These are phyloP conservation scores for Apostichopus leukothele DNA, from an alignment of 53 echinoderm and acorn worm genomes.

Conservation along the genomic window DNA sequence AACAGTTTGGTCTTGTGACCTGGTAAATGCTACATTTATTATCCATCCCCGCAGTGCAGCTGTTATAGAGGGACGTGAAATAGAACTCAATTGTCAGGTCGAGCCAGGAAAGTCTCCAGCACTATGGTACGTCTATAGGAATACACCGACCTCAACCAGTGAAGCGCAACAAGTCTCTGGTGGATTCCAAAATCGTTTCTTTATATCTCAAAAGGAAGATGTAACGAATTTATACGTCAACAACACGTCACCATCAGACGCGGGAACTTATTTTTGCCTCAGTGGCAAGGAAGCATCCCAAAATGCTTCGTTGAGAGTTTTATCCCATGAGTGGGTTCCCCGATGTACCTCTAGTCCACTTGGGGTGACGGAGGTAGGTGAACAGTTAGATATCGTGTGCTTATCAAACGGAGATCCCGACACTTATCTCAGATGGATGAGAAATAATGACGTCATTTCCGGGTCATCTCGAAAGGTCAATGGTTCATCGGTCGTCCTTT, in stretches of 20 bases:
- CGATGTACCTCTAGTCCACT: conserved; percentile 36
- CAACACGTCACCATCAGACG: conserved; percentile 47
- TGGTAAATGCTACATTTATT: background rate
- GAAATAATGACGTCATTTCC: conserved; percentile 51
- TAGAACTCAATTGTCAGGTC: conserved; percentile 4
- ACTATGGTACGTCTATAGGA: conserved; percentile 24
- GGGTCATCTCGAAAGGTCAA: conserved; percentile 6
- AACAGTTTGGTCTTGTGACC: background rate
- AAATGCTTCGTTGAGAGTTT: conserved; percentile 56
- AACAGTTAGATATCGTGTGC: conserved; percentile 47
- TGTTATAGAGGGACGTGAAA: conserved; percentile 16
- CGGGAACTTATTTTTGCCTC: conserved; percentile 57
- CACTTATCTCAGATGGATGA: conserved; percentile 61
- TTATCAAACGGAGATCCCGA: conserved; percentile 46
- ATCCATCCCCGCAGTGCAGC: background rate
- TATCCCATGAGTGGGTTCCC: conserved; percentile 62
- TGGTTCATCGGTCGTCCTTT: conserved; percentile 30
- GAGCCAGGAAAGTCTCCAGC: background rate
- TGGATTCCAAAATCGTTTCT: conserved; percentile 58
- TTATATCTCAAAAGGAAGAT: conserved; percentile 35
- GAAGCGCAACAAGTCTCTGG: background rate
- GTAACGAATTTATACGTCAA: conserved; percentile 44
- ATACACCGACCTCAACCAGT: too few species aligned
- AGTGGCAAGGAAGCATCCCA: background rate
- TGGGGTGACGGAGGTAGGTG: conserved; percentile 7